These are phyloP conservation scores for Leuctra nigra DNA, from an alignment of 2,888 invertebrate genomes.

Conservation along the genomic window DNA sequence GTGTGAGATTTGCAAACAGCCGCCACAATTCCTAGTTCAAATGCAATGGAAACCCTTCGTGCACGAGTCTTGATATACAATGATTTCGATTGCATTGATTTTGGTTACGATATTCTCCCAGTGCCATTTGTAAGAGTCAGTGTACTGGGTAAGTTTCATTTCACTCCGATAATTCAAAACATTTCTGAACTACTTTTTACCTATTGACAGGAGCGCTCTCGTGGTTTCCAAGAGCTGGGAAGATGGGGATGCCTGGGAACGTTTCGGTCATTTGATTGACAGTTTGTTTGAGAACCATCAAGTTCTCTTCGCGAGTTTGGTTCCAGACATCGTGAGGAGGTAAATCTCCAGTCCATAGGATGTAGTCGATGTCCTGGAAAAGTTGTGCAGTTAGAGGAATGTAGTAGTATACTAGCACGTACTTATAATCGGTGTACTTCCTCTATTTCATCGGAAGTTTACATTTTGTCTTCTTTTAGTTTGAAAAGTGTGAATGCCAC, in stretches of 20 bases:
- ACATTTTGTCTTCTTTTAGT: not conserved
- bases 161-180: no score
- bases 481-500: no score
- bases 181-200: constrained; percentile 49
- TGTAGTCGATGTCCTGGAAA: constrained; percentile 78
- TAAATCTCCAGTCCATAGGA: constrained; percentile 93
- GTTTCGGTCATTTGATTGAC: constrained; percentile 77
- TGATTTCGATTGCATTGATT: no score
- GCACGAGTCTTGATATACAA: no score
- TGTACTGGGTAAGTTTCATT: no score
- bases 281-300: constrained; percentile 77
- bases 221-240: constrained; percentile 93
- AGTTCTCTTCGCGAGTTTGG: constrained; percentile 81
- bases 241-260: constrained; percentile 89
- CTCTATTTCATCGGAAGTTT: not conserved
- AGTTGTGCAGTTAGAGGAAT: not conserved
- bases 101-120: no score
- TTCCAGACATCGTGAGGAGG: constrained; percentile 96
- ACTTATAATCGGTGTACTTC: no score
- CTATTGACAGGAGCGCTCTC: constrained; percentile 94
- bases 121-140: no score
- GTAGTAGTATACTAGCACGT: not conserved
- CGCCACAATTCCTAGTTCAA: no score
- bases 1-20: no score
- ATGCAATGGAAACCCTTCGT: no score